These are phyloP conservation scores for Euproctis similis DNA, from an alignment of 2,888 invertebrate species.

Conservation along the genomic window DNA sequence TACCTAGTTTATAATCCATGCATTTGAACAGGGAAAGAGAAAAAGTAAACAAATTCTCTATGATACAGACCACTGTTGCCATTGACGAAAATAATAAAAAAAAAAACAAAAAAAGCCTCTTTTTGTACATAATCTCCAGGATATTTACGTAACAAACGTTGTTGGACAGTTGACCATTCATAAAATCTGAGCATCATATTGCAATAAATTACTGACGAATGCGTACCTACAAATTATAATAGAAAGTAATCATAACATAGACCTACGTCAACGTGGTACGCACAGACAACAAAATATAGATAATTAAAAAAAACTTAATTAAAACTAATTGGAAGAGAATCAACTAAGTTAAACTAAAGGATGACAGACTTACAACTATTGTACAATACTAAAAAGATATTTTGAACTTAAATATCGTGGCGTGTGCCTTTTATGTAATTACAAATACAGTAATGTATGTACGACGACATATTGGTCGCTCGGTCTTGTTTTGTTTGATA, in stretches of 20 bases:
- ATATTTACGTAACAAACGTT: slow-evolving; percentile 34
- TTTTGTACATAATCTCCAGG: slow-evolving; percentile 57
- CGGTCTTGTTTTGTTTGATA: neutral
- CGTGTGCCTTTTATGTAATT: slow-evolving; percentile 2
- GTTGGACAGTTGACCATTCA: slow-evolving; percentile 36
- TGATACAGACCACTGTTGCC: slow-evolving; percentile 48
- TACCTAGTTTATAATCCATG: slow-evolving; percentile 67
- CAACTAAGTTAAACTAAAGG: slow-evolving; percentile 63
- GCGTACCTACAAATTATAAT: slow-evolving; percentile 32
- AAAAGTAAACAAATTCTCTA: slow-evolving; percentile 47
- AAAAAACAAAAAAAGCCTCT: slow-evolving; percentile 54
- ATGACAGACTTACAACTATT: slow-evolving; percentile 39
- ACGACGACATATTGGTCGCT: neutral
- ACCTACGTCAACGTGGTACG: slow-evolving; percentile 41
- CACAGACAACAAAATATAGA: slow-evolving; percentile 53
- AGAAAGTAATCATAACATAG: slow-evolving; percentile 32
- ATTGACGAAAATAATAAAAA: slow-evolving; percentile 26
- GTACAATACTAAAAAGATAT: slow-evolving; percentile 42
- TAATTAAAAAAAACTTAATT: slow-evolving; percentile 57
- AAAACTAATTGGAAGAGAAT: slow-evolving; percentile 66
- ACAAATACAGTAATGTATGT: neutral
- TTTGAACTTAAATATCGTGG: slow-evolving; percentile 27
- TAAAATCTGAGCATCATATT: slow-evolving; percentile 41
- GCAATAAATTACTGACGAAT: slow-evolving; percentile 48
- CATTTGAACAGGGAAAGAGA: slow-evolving; percentile 54